Percentiles rank a stretch among this genome's conserved stretches.
These are phyloP conservation scores for Ormyrus pomaceus DNA, from an alignment of 2,888 invertebrate genomes.

Conservation along the genomic window DNA sequence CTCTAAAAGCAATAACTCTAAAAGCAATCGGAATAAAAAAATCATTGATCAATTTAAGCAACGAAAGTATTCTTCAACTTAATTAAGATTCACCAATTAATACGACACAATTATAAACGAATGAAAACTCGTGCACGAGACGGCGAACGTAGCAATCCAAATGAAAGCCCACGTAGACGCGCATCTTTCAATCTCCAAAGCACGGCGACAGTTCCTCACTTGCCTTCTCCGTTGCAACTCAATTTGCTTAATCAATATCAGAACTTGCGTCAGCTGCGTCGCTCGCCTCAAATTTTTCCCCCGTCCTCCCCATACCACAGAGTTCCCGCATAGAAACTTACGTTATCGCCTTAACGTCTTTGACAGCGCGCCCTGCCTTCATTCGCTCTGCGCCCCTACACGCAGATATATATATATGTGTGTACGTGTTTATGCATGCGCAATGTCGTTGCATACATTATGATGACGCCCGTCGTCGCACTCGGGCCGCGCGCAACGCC, in stretches of 20 bases:
- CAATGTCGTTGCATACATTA: conserved; percentile 52
- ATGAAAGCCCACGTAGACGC: no score
- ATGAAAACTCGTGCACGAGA: no score
- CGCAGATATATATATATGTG: background rate
- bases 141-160: no score
- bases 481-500: background rate
- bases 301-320: background rate
- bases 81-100: no score
- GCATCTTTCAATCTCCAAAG: no score
- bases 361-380: conserved; percentile 20
- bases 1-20: no score
- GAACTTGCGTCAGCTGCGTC: background rate
- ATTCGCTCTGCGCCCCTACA: background rate
- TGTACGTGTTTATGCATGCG: conserved; percentile 52
- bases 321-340: conserved; percentile 35
- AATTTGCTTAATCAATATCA: conserved; percentile 36
- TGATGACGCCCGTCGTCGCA: background rate
- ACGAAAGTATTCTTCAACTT: no score
- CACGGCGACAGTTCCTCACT: no score
- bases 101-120: no score
- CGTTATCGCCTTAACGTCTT: conserved; percentile 47
- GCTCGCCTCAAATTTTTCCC: conserved; percentile 9
- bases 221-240: no score
- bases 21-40: no score
- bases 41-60: no score